Percentiles rank a stretch among this genome's conserved stretches.
These are phyloP conservation scores for Amblyopsis hoosieri DNA, from an alignment of 2,797 vertebrate species.

Conservation along the genomic window DNA sequence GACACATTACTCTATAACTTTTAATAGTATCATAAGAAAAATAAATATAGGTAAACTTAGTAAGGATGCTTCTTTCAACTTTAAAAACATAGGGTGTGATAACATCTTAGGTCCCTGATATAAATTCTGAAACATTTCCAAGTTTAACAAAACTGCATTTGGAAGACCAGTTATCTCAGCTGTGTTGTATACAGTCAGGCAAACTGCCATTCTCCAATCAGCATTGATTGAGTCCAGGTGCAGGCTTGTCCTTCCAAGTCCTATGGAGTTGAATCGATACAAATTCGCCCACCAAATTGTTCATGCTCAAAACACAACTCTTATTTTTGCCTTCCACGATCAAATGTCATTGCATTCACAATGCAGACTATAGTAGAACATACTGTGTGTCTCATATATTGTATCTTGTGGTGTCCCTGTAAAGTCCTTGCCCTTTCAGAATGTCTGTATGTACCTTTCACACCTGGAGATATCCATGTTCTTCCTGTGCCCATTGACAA, in stretches of 20 bases:
- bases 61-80: no score
- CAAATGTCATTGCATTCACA: constrained; percentile 36
- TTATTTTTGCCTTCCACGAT: constrained; percentile 23
- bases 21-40: no score
- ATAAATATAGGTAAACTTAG: no score
- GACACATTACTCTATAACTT: no score
- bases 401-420: no score
- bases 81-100: no score
- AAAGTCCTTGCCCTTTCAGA: no score
- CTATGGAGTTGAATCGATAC: constrained; percentile 55
- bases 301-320: constrained; percentile 38
- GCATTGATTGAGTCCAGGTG: constrained; percentile 72
- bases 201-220: constrained; percentile 69
- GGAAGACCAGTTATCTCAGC: constrained; percentile 46
- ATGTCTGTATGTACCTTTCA: no score
- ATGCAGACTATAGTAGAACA: constrained; percentile 3
- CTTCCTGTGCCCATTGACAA: no score
- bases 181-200: constrained; percentile 52
- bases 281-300: constrained; percentile 46
- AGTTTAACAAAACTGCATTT: background rate
- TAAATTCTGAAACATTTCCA: background rate
- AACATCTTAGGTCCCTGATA: no score
- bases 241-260: constrained; percentile 70
- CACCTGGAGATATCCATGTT: no score
- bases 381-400: background rate